Conservation (phyloP, 2,113 vertebrate species). For the Ornithorhynchus anatinus region DNA sequence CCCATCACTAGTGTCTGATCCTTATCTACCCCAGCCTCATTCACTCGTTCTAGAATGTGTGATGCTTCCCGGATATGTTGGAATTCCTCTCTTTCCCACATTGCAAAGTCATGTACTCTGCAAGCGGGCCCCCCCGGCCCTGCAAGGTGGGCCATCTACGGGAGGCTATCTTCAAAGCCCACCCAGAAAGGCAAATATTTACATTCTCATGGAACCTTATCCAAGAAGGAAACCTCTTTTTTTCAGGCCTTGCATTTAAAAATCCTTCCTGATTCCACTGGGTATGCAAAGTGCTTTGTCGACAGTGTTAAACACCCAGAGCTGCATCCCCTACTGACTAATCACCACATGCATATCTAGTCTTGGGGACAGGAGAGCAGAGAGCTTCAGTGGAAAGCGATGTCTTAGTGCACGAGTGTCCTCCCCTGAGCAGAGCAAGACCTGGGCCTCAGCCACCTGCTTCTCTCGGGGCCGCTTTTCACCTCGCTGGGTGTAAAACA, state of each 20-base stretch:
- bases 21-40: too few species aligned
- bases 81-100: too few species aligned
- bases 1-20: too few species aligned
- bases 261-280: too few species aligned
- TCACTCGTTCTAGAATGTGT: too few species aligned
- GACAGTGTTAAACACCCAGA: neutral
- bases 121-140: too few species aligned
- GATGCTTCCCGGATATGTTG: too few species aligned
- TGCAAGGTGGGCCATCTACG: too few species aligned
- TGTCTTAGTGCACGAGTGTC: neutral
- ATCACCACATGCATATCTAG: neutral
- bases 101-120: too few species aligned
- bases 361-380: neutral
- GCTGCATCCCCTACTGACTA: neutral
- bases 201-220: neutral
- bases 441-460: neutral
- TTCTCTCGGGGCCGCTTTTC: neutral
- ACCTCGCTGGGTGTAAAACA: neutral
- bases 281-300: neutral
- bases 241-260: neutral
- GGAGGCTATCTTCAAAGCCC: rapidly evolving
- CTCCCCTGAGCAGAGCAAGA: neutral
- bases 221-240: rapidly evolving
- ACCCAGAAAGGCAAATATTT: neutral
- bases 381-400: neutral